A percentile compares a stretch with the other conserved stretches of the same genome.
Evolutionary conservation across 2,113 vertebrate genomes (phyloP).

Genomic region (Lasiurus cinereus): DNA sequence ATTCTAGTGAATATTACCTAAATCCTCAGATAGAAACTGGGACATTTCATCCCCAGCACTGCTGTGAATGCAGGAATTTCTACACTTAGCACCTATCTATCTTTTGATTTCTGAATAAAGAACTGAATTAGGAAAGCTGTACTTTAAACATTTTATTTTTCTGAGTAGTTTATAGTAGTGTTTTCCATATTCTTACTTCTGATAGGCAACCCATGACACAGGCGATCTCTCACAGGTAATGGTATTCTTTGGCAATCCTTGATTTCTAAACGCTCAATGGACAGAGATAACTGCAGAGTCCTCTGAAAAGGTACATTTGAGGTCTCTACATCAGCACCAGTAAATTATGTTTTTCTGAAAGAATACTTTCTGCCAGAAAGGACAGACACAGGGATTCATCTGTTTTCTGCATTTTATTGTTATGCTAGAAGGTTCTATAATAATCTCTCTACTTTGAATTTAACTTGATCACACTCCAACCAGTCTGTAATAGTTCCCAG

Average conservation of each 20-base stretch:
- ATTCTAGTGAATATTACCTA: background rate
- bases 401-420: conserved; percentile 47
- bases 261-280: background rate
- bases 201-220: accelerated
- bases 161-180: background rate
- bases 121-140: background rate
- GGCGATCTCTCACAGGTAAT: background rate
- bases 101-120: background rate
- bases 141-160: background rate
- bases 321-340: background rate
- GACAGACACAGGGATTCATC: background rate
- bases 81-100: background rate
- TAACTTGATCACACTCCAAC: conserved; percentile 5
- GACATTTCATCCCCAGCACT: background rate
- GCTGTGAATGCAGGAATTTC: background rate
- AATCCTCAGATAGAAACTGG: background rate
- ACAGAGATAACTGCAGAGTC: background rate
- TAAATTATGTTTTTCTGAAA: conserved; percentile 49
- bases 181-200: background rate
- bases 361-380: conserved; percentile 27
- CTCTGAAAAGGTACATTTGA: background rate
- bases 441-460: conserved; percentile 58
- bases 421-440: conserved; percentile 47
- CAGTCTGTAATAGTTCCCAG: conserved; percentile 43
- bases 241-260: background rate